A percentile compares a stretch with the other conserved stretches of the same genome.
Conservation (phyloP, 2,888 invertebrate species). For the Heliconius aoede region DNA sequence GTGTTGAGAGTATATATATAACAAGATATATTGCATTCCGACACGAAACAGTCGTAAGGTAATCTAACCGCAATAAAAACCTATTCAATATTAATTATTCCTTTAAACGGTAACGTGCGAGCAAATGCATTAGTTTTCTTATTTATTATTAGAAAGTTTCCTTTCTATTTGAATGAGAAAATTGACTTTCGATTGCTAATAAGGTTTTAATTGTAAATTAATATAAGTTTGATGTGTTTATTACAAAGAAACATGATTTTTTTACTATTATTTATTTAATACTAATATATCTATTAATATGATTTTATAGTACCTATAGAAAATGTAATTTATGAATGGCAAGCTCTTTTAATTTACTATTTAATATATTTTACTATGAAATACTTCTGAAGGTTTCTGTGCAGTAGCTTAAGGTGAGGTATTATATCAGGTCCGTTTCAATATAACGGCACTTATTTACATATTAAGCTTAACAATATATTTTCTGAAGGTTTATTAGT, state of each 20-base stretch:
- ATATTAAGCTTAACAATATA: background rate
- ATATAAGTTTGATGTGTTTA: constrained; percentile 38
- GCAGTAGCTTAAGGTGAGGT: background rate
- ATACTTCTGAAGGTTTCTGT: background rate
- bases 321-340: too few relatives aligned
- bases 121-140: constrained; percentile 36
- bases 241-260: constrained; percentile 18
- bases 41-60: constrained; percentile 38
- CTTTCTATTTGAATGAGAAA: constrained; percentile 44
- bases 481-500: constrained; percentile 3
- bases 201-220: constrained; percentile 46
- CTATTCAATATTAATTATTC: constrained; percentile 31
- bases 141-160: constrained; percentile 50
- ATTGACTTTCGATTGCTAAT: constrained; percentile 47
- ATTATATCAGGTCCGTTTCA: background rate
- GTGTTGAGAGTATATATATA: constrained; percentile 16
- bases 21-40: constrained; percentile 40
- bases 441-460: background rate
- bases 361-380: too few relatives aligned
- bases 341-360: too few relatives aligned
- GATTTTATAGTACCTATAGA: background rate
- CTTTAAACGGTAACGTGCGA: constrained; percentile 28
- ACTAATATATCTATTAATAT: background rate
- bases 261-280: background rate
- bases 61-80: constrained; percentile 24